A percentile compares a stretch with the other conserved stretches of the same genome.
Conservation (phyloP, 2,797 vertebrate species). For the Myotis pilosus region DNA sequence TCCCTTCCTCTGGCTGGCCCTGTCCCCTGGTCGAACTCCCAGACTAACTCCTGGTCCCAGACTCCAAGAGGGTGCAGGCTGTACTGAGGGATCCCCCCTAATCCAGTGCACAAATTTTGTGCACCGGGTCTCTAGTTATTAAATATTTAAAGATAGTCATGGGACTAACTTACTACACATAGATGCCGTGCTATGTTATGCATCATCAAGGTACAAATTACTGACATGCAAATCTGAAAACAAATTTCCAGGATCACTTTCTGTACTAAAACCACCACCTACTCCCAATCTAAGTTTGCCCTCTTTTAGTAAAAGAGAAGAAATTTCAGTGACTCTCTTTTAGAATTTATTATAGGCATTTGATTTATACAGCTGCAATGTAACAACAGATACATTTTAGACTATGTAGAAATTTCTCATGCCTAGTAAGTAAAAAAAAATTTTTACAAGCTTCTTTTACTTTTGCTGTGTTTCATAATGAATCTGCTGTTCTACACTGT, state of each 20-base stretch:
- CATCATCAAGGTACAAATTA: neutral
- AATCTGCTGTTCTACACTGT: neutral
- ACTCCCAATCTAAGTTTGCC: neutral
- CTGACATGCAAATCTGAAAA: neutral
- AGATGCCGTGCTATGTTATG: neutral
- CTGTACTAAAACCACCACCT: neutral
- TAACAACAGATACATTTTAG: constrained; percentile 16
- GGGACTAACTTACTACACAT: neutral
- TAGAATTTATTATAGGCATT: neutral
- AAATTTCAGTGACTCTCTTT: neutral
- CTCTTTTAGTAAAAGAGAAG: neutral
- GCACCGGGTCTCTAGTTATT: neutral
- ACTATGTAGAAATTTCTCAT: neutral
- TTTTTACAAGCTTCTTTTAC: neutral
- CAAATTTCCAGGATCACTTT: neutral
- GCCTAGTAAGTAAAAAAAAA: neutral
- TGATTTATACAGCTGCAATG: neutral
- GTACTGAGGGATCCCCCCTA: too few relatives aligned
- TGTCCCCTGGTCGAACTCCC: too few relatives aligned
- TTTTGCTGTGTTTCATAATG: neutral
- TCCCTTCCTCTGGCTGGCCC: too few relatives aligned
- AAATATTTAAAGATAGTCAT: constrained; percentile 3
- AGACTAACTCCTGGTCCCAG: too few relatives aligned
- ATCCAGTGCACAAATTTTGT: too few relatives aligned
- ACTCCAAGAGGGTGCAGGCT: too few relatives aligned